Base-by-base conservation (phyloP, 1,140 invertebrate species). In the Leptinotarsa undecemlineata region DNA sequence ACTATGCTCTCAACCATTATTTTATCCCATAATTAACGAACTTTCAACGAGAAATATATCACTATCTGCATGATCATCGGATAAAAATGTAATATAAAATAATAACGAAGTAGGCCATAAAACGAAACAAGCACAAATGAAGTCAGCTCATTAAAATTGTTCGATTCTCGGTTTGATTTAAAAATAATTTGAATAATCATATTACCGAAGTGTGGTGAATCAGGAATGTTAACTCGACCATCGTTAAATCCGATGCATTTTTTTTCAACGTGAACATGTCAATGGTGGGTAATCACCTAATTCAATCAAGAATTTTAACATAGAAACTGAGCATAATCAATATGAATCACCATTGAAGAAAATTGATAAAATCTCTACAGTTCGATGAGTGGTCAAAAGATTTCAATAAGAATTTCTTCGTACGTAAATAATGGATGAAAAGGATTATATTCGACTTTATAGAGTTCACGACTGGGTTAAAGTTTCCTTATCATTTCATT, bases 171-270 rank as follows among this genome's bases (percentile, higher is more conserved):
- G 20, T 64, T 64, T 64, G 63, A 64, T 64, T 64, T 33, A 33
- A 64, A 21, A 23, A 64, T 64, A 64, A 64, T 64, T 64, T 64
- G 63, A 64, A 64, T 64, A 64, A 64, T 64, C 63, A 64, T 64
- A 64, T 64, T 15, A 64, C 63, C 13, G 63, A 64, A 64, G 63
- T 64, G 63, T 64, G 63, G 63, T 64, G 26, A 64, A 64, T 64
- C 26, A 17, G 21, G 63, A 64, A 64, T 64, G 63, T 64, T 64
- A 64, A 64, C 63, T 64, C 17, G 63, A 64, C 20, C 63, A 33
- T 64, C 63, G 26, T 64, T 64, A 64, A 64, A 64, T 64, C 20
- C 20, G 20, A 64, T 19, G n/a, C 26, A 64, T 64, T 64, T 64
- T 64, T 51, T 33, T 64, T 64, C 63, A 20, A 64, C 26, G 63